Percentiles rank a stretch among this genome's conserved stretches.
phyloP scores from a whole-genome alignment of 64 coral and sea anemone genomes.

The Acropora tenuis region DNA sequence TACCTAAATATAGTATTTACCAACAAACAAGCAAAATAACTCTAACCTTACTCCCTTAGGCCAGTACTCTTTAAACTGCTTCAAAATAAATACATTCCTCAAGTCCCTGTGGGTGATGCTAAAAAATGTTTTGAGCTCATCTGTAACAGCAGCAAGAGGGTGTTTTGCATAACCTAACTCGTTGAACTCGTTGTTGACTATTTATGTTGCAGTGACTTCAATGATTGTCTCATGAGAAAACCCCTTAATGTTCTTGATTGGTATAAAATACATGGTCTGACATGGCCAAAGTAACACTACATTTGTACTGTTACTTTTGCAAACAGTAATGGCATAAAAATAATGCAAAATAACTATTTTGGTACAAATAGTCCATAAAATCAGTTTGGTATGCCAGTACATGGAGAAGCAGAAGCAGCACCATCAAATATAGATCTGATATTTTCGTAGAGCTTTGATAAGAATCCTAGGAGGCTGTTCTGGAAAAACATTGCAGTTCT shows the following conservation, averaged over 20 bases:
- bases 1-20: too few relatives aligned
- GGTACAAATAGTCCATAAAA: not conserved
- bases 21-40: too few relatives aligned
- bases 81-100: slow-evolving; percentile 45
- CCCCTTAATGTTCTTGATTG: slow-evolving; percentile 52
- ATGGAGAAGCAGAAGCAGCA: too few relatives aligned
- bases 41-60: slow-evolving; percentile 43
- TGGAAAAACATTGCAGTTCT: too few relatives aligned
- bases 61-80: slow-evolving; percentile 62
- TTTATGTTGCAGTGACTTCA: slow-evolving; percentile 44
- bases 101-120: slow-evolving; percentile 33
- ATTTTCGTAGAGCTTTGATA: too few relatives aligned
- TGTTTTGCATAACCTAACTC: slow-evolving; percentile 50
- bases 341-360: too few relatives aligned
- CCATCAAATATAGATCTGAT: too few relatives aligned
- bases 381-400: too few relatives aligned
- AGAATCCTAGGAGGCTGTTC: too few relatives aligned
- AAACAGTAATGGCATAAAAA: too few relatives aligned
- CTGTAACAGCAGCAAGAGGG: slow-evolving; percentile 55
- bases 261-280: not conserved
- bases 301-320: too few relatives aligned
- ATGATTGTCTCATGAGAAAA: slow-evolving; percentile 70
- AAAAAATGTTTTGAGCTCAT: slow-evolving; percentile 64
- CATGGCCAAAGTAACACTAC: too few relatives aligned
- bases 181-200: not conserved